These are phyloP conservation scores for Baryphthengus martii DNA, from an alignment of 2,113 vertebrate genomes.

Conservation along the genomic window DNA sequence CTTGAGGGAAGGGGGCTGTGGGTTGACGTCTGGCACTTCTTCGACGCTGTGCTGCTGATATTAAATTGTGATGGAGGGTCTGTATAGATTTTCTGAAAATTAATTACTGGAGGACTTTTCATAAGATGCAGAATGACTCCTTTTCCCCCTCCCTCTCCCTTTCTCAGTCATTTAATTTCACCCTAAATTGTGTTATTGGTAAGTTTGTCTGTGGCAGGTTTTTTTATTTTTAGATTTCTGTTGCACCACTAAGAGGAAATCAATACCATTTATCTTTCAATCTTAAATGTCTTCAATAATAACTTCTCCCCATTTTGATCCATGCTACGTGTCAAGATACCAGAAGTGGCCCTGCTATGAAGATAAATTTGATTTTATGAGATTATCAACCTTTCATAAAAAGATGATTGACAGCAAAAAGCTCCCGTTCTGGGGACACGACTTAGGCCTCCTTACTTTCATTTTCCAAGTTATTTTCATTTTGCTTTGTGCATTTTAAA, in stretches of 20 bases:
- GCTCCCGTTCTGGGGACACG: background rate
- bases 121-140: background rate
- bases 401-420: background rate
- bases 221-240: background rate
- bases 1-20: background rate
- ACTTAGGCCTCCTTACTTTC: background rate
- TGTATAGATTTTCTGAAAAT: background rate
- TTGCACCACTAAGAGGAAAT: background rate
- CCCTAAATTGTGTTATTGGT: background rate
- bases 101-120: background rate
- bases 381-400: background rate
- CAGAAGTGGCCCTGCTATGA: background rate
- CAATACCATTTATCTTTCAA: background rate
- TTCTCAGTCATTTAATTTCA: background rate
- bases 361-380: background rate
- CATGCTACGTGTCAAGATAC: background rate
- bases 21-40: background rate
- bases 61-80: background rate
- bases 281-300: background rate
- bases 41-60: background rate
- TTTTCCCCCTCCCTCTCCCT: background rate
- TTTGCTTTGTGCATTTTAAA: background rate
- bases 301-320: background rate
- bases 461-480: background rate
- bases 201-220: background rate